Percentiles rank a stretch among this genome's conserved stretches.
phyloP scores from a whole-genome alignment of 2,797 vertebrate genomes.

The Lutjanus argentimaculatus region DNA sequence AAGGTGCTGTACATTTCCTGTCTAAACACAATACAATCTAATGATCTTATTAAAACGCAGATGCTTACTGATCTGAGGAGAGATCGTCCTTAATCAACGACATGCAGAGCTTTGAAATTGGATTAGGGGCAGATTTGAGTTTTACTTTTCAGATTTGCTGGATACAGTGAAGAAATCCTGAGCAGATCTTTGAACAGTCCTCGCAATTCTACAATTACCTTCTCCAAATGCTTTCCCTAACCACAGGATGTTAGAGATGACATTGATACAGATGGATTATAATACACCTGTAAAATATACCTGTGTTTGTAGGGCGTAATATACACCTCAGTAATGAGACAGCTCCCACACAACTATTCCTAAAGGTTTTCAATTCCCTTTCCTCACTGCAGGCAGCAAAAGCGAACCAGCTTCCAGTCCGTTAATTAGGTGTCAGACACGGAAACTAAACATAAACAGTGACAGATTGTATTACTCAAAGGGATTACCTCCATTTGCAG shows the following conservation, averaged over 20 bases:
- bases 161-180: constrained; percentile 43
- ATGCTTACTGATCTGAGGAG: constrained; percentile 47
- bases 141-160: constrained; percentile 55
- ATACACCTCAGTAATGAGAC: constrained; percentile 75
- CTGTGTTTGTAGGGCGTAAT: constrained; percentile 60
- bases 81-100: constrained; percentile 54
- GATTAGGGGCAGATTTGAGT: constrained; percentile 55
- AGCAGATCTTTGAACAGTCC: constrained; percentile 29
- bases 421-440: constrained; percentile 87
- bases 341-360: constrained; percentile 71
- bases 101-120: constrained; percentile 54
- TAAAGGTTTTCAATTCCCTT: constrained; percentile 76
- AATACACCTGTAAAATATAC: constrained; percentile 53
- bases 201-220: constrained; percentile 44
- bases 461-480: constrained; percentile 80
- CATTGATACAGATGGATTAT: constrained; percentile 62
- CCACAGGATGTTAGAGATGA: constrained; percentile 53
- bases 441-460: constrained; percentile 83
- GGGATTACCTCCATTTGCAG: constrained; percentile 81
- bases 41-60: constrained; percentile 49
- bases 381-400: constrained; percentile 69
- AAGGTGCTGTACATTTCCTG: constrained; percentile 21
- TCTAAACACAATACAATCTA: constrained; percentile 34
- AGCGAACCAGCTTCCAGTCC: constrained; percentile 76
- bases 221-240: constrained; percentile 46